phyloP scores from a whole-genome alignment of 2,113 vertebrate genomes.

The Scomber scombrus region DNA sequence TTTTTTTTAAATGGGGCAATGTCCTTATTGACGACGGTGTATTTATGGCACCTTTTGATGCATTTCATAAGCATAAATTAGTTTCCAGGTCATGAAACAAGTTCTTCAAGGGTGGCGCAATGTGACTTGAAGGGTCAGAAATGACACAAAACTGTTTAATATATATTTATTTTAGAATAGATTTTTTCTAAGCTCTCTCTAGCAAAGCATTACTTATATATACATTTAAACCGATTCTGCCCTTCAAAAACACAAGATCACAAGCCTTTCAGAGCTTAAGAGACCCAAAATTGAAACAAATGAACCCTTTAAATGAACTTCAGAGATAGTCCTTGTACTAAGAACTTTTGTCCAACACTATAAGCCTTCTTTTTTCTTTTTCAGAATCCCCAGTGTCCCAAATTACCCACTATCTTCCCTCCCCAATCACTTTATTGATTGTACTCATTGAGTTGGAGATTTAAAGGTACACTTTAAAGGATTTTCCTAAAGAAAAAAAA shows the following conservation, averaged over 20 bases:
- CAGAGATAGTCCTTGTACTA: constrained; percentile 22
- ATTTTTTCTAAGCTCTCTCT: background rate
- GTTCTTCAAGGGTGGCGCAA: constrained; percentile 45
- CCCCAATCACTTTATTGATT: constrained; percentile 65
- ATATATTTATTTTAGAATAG: too few species aligned
- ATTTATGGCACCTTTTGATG: constrained; percentile 62
- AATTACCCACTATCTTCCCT: constrained; percentile 67
- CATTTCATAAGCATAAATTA: constrained; percentile 45
- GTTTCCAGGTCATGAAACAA: constrained; percentile 46
- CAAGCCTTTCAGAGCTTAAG: constrained; percentile 13
- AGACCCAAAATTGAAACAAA: constrained; percentile 59
- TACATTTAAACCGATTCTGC: constrained; percentile 6
- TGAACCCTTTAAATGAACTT: constrained; percentile 51
- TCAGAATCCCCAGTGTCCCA: constrained; percentile 54
- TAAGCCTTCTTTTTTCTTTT: constrained; percentile 31
- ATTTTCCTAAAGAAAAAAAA: too few species aligned
- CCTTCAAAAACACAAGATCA: constrained; percentile 50
- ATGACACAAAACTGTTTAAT: background rate
- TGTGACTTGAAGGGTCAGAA: constrained; percentile 48
- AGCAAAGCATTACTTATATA: background rate
- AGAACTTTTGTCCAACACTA: constrained; percentile 50
- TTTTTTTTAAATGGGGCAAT: background rate
- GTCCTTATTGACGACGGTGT: constrained; percentile 38
- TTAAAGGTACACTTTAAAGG: too few species aligned
- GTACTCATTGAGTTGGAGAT: constrained; percentile 40